phyloP scores from a whole-genome alignment of 2,888 invertebrate genomes.

The Helleia helle region DNA sequence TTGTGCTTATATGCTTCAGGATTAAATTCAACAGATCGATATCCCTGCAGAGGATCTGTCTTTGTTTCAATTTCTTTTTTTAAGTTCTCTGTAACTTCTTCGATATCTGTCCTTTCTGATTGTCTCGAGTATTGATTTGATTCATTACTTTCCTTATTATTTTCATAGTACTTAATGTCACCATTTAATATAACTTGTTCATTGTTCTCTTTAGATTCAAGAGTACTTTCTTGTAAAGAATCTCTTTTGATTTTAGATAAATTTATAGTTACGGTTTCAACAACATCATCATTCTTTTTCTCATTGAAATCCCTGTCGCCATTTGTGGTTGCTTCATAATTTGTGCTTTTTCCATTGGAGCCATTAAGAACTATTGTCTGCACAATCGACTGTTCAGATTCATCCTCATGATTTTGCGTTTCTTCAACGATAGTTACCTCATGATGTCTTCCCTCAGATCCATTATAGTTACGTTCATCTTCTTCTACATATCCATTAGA shows the following conservation, averaged over 20 bases:
- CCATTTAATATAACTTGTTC: neutral
- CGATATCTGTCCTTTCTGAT: neutral
- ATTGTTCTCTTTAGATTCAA: neutral
- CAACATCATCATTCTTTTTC: conserved; percentile 4
- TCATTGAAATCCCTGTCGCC: neutral
- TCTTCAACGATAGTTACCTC: conserved; percentile 3
- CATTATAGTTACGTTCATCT: neutral
- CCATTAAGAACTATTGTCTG: neutral
- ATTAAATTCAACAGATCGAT: conserved; percentile 28
- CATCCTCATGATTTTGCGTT: conserved; percentile 1
- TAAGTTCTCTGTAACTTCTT: neutral
- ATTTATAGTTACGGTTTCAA: conserved; percentile 2
- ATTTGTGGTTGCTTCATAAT: neutral
- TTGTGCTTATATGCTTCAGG: conserved; percentile 24
- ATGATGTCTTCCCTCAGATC: neutral
- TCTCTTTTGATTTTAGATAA: neutral
- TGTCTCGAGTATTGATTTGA: neutral
- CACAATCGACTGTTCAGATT: neutral
- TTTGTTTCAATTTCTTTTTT: conserved; percentile 17
- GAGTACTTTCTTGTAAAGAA: neutral
- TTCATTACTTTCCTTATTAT: neutral
- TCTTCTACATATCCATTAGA: conserved; percentile 4
- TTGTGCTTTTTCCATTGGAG: neutral
- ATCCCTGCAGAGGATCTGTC: conserved; percentile 25
- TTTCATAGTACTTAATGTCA: neutral